Conservation (phyloP, 2,797 vertebrate genomes). For the Linurgus olivaceus region DNA sequence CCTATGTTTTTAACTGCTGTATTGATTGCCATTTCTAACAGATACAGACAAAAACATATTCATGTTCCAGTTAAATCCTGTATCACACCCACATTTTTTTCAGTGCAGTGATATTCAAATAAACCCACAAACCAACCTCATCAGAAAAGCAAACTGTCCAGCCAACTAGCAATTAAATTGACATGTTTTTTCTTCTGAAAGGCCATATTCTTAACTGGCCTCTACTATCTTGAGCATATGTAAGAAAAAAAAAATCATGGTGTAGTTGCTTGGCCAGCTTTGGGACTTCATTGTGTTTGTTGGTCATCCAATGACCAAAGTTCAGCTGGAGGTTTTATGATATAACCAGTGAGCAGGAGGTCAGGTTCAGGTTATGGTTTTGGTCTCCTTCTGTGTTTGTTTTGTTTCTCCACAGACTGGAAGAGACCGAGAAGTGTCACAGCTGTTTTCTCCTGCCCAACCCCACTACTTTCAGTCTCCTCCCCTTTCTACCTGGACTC, state of each 20-base stretch:
- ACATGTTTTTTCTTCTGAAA: neutral
- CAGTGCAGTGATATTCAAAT: neutral
- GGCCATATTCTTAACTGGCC: neutral
- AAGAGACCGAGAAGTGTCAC: neutral
- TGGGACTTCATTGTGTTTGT: neutral
- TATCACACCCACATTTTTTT: conserved; percentile 18
- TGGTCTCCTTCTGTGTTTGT: neutral
- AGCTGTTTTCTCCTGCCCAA: neutral
- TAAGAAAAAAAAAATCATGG: neutral
- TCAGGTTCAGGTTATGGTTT: conserved; percentile 4
- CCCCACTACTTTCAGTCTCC: neutral
- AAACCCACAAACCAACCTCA: neutral
- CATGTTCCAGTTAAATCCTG: neutral
- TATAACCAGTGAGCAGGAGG: neutral
- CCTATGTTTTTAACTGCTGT: neutral
- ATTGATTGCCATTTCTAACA: neutral
- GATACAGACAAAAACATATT: neutral
- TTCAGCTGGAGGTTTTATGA: neutral
- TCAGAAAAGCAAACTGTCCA: neutral
- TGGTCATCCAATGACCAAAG: neutral
- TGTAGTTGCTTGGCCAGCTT: neutral
- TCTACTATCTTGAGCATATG: neutral
- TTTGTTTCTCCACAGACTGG: neutral
- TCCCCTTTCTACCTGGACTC: neutral
- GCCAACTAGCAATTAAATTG: neutral